Percentiles rank a stretch among this genome's conserved stretches.
phyloP scores from a whole-genome alignment of 2,888 invertebrate species.

The Oscheius sp. region DNA sequence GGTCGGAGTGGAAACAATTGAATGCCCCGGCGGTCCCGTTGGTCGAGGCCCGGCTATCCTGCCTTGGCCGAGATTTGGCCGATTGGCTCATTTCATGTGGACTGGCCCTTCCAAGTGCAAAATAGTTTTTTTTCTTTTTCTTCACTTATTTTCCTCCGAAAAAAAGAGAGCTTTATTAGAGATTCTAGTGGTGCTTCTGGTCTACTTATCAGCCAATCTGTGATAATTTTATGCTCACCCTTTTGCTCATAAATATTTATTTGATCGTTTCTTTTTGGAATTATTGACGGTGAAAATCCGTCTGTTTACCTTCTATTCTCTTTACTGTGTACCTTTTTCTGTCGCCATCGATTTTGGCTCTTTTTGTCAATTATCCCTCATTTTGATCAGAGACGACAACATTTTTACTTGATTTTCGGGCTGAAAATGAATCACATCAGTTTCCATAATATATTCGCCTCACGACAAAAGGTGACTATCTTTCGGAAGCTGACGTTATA shows the following conservation, averaged over 20 bases:
- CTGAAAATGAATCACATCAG: no score
- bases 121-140: constrained; percentile 3
- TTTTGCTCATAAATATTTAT: neutral
- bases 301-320: neutral
- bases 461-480: no score
- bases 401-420: no score
- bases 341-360: no score
- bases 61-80: constrained; percentile 53
- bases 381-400: no score
- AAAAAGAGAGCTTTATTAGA: constrained; percentile 8
- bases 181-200: neutral
- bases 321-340: constrained; percentile 7
- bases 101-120: constrained; percentile 34
- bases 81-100: constrained; percentile 57
- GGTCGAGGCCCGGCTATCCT: constrained; percentile 52
- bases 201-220: neutral
- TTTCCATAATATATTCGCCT: no score
- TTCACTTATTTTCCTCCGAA: neutral
- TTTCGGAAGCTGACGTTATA: no score
- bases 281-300: neutral
- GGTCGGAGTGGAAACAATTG: constrained; percentile 54
- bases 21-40: constrained; percentile 56
- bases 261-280: neutral
- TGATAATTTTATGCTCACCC: neutral
- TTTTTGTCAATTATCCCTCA: no score